Conservation (phyloP, 2,797 vertebrate genomes). For the Esox lucius region DNA sequence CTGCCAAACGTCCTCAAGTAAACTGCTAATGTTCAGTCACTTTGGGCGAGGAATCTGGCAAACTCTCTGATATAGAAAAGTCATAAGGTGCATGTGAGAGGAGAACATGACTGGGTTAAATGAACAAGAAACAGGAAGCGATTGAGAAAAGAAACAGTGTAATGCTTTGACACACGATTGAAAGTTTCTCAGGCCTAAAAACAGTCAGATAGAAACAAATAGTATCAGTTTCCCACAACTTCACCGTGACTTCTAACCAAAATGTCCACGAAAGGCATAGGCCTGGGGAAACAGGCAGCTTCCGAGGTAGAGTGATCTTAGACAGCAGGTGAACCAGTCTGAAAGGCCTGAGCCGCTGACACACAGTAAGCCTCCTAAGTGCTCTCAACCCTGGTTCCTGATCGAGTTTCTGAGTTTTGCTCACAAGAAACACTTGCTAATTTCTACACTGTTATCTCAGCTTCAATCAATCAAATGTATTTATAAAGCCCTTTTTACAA, state of each 20-base stretch:
- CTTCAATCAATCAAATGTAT: too few species aligned
- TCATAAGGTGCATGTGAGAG: not conserved
- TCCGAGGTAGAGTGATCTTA: not conserved
- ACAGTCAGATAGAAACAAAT: conserved; percentile 5
- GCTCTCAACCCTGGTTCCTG: not conserved
- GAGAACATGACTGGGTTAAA: not conserved
- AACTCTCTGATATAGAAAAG: not conserved
- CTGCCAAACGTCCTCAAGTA: not conserved
- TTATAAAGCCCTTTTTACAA: too few species aligned
- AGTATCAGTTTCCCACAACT: too few species aligned
- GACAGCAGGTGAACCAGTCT: conserved; percentile 1
- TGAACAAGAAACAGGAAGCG: too few species aligned
- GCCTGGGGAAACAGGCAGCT: not conserved
- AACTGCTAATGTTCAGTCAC: not conserved
- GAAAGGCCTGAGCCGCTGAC: not conserved
- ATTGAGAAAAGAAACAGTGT: not conserved
- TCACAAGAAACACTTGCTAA: conserved; percentile 37
- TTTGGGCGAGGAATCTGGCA: conserved; percentile 1
- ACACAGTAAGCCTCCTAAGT: not conserved
- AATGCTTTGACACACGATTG: not conserved
- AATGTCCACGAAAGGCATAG: not conserved
- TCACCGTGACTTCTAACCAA: too few species aligned
- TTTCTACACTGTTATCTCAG: conserved; percentile 16
- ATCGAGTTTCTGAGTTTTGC: conserved; percentile 3
- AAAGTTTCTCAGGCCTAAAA: not conserved